Base-by-base conservation (phyloP, 1,140 invertebrate genomes). In the Tetragnatha versicolor region DNA sequence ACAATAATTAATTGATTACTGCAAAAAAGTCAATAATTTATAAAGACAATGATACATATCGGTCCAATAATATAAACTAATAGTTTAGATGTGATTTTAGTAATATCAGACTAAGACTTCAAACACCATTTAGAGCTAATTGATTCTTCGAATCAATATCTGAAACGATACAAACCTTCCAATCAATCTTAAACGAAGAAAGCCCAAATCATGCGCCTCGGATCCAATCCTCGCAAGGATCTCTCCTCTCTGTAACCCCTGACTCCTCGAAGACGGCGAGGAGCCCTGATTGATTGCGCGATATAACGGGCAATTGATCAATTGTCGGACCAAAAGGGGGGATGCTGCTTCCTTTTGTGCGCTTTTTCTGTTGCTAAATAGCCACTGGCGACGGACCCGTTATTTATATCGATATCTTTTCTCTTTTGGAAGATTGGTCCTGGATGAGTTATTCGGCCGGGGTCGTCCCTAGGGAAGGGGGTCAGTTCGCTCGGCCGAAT, bases 221-320 rank as follows among this genome's bases (percentile, higher is more conserved):
- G 10, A 22, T 37, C 58, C 27, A 31, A n/a, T 47, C n/a, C 31
- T 49, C 27, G 10, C 12, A 7, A 51, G 14, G 7, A 14, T 17
- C 63, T 27, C n/a, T 42, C 42, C 63, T n/a, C 31, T n/a, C 17
- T 29, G 31, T 61, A 61, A 61, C 58, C 33, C 31, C 37, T 61
- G 60, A 42, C 60, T 42, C 29, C 17, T 2, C 22, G 60, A 39
- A 63, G 33, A 4, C n/a, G 42, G 42, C 42, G 42, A 45, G n/a
- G 42, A 10, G 42, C n/a, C 37, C 33, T 63, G 60, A 63, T 63
- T 63, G 60, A 63, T 63, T 29, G 25, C 22, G 17, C 22, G 35
- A 42, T 39, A 14, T 14, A 63, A 42, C 60, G 60, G 37, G 60
- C 42, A 63, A 63, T 63, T 63, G 60, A 63, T 63, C 60, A 63